Conservation (phyloP, 2,888 invertebrate genomes). For the Alentia gelatinosa region DNA sequence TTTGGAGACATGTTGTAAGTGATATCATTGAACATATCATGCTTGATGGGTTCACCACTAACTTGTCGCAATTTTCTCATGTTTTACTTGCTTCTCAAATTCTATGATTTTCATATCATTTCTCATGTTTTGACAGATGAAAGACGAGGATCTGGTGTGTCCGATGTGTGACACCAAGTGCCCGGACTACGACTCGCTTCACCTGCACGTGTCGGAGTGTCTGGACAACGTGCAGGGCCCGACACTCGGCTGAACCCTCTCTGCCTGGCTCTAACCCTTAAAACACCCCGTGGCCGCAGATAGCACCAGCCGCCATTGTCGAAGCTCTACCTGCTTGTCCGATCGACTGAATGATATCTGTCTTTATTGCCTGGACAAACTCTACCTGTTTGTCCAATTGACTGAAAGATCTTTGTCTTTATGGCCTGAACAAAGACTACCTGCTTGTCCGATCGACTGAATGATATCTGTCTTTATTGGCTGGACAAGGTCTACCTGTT, state of each 20-base stretch:
- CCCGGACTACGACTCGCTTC: slow-evolving; percentile 73
- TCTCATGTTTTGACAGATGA: background rate
- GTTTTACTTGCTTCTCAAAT: too few species aligned
- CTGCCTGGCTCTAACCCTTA: background rate
- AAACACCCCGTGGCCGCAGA: background rate
- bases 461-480: background rate
- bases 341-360: background rate
- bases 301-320: background rate
- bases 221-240: slow-evolving; percentile 62
- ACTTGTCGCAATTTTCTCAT: too few species aligned
- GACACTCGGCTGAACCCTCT: slow-evolving; percentile 30
- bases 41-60: too few species aligned
- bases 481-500: background rate
- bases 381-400: background rate
- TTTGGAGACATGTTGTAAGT: too few species aligned
- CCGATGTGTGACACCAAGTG: slow-evolving; percentile 70
- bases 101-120: too few species aligned
- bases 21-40: too few species aligned
- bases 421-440: background rate
- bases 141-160: slow-evolving; percentile 64
- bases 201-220: slow-evolving; percentile 74
- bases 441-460: background rate
- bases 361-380: too few species aligned
- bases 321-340: background rate
- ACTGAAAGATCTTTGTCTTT: background rate